Evolutionary conservation across 2,797 vertebrate species (phyloP), one percentile per base, ranked within the genome.

Genomic region (Peromyscus nudipes): DNA sequence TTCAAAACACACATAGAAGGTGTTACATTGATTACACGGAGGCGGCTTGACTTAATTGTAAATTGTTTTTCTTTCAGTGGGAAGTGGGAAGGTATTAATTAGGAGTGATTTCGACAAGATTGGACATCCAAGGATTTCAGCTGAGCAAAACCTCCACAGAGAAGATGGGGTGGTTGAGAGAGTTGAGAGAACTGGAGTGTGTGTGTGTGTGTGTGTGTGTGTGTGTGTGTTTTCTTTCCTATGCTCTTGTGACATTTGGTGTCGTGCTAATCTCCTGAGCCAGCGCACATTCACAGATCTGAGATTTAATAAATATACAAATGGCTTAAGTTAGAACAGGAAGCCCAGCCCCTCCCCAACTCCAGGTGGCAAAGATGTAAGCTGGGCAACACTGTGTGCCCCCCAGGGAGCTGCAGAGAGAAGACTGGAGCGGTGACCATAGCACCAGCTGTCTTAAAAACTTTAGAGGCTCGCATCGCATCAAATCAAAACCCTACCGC

Each of bases 1-100:
- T 98, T 98, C 97, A 95, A 98, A 98, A 97, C 98, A 97, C 80
- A 96, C 89, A 34, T 55, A 49, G 95, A 85, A 98, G 92, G 37
- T 95, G 87, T 97, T 93, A 92, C 49, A 94, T 86, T 75, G 88
- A 95, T 93, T 92, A 85, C 34, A 93, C 2, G 1, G 31, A 69
- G 96, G 14, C 80, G 55, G 95, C 92, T 81, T 80, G 94, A 91
- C 62, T 97, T 97, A 94, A 94, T 90, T 97, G 75, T 90, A 94
- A 93, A 96, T 95, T 84, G 57, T 89, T 96, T 98, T 82, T 80
- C 94, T 97, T 89, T 95, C 55, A 0, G 14, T 34, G 16, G 82
- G 34, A 21, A 69, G 49, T 19, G 40, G 93, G 91, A 92, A 96
- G 55, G n/a, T 97, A 96, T 98, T 92, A 96, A 98, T 98, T 95